Evolutionary conservation across 2,888 invertebrate genomes (phyloP), one percentile per base, ranked within the genome.

Genomic region (Aporophyla nigra): DNA sequence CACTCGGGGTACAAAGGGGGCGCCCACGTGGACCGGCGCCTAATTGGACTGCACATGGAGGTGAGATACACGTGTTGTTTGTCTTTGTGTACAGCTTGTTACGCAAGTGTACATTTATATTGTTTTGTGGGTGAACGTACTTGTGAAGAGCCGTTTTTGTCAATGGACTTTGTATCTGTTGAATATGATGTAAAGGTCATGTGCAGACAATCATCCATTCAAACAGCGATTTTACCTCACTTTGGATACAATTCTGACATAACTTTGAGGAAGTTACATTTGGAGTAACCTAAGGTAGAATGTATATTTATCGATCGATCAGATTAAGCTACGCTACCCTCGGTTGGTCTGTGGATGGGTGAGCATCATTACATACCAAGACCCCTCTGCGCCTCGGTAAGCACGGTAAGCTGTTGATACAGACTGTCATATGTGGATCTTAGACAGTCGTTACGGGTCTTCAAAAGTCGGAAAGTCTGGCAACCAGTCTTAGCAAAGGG

Each of bases 31-130:
- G 74, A 80, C 86, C 76, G 70, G 58, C 62, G 84, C 73, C 86
- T 88, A 89, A 89, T 89, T 90, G 90, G 90, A 90, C 85, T 82
- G 76, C 82, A 80, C 82, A 80, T 46, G 69, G 75, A 81, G 68
- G 74, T 62, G 83, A 69, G 72, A 83, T 65, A 69, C 74, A 77
- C 71, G 71, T 65, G 77, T 71, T 73, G 73, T 77, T 79, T 83
- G 74, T 83, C 76, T 79, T 78, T 82, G 74, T 80, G 62, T 66
- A 70, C 61, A 61, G 12, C 21, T 19, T 75, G 85, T 84, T 80
- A 77, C 67, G 63, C 61, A 73, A 79, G 67, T 81, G 78, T 80
- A 72, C 81, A 78, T 80, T 84, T 72, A 83, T 76, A 72, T 80
- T 84, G 71, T 83, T 85, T 67, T 73, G 63, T n/a, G 24, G 14